Evolutionary conservation across 2,113 vertebrate species (phyloP).

Genomic region (Tragulus kanchil): DNA sequence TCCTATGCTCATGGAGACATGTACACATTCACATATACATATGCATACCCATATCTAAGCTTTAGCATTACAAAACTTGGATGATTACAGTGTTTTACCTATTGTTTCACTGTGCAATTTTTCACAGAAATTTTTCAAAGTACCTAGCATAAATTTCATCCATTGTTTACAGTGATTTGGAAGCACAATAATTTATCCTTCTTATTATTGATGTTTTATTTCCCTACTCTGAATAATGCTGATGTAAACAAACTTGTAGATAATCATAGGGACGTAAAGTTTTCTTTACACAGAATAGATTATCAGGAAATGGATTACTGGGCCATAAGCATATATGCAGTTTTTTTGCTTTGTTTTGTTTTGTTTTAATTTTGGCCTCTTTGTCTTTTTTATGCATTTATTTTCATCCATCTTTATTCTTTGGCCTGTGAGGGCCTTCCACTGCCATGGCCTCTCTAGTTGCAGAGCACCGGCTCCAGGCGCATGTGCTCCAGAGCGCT

Average conservation of each 20-base stretch:
- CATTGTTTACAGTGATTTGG: background rate
- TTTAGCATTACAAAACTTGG: background rate
- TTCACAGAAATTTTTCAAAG: background rate
- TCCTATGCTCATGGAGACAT: background rate
- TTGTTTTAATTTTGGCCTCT: no score
- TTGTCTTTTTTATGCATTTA: no score
- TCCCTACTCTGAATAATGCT: background rate
- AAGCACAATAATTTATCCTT: background rate
- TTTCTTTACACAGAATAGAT: background rate
- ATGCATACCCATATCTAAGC: background rate
- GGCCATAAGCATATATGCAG: background rate
- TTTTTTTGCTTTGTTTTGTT: no score
- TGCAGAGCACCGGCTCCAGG: no score
- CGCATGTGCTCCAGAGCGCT: no score
- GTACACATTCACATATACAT: background rate
- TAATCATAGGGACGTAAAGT: background rate
- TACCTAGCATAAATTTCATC: background rate
- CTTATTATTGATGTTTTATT: background rate
- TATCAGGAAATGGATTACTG: slow-evolving; percentile 22
- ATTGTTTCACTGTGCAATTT: background rate
- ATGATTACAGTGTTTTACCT: background rate
- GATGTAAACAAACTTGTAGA: background rate
- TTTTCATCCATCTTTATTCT: no score
- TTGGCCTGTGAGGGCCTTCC: no score
- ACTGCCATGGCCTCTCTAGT: no score